Evolutionary conservation across 2,113 vertebrate genomes (phyloP).

Genomic region (Probosciger aterrimus): DNA sequence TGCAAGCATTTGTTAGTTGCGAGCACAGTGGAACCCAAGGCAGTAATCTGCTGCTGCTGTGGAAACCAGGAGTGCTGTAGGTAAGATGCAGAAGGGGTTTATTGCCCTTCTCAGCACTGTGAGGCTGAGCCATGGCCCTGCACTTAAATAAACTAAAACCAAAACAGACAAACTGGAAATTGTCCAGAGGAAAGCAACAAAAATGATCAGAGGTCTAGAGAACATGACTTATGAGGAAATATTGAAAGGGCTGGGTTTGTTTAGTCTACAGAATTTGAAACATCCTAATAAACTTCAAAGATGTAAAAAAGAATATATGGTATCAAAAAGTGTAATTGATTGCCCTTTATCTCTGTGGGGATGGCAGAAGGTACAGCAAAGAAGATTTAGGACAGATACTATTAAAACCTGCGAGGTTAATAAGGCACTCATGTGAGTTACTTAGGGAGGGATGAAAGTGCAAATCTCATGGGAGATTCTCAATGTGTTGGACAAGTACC

Average conservation of each 20-base stretch:
- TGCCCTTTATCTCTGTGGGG: neutral
- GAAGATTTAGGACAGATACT: neutral
- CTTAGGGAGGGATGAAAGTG: neutral
- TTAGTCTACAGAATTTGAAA: conserved; percentile 50
- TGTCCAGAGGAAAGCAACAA: conserved; percentile 2
- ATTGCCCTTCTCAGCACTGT: neutral
- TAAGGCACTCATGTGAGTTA: neutral
- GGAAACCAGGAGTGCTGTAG: neutral
- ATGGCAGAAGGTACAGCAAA: neutral
- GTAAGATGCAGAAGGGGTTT: neutral
- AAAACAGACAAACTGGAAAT: neutral
- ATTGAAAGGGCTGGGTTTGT: conserved; percentile 40
- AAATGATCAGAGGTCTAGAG: conserved; percentile 27
- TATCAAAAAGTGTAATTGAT: neutral
- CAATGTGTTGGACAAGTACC: neutral
- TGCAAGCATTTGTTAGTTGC: neutral
- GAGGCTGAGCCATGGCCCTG: neutral
- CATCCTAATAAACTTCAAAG: neutral
- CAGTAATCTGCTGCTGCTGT: neutral
- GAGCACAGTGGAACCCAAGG: neutral
- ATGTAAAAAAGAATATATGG: neutral
- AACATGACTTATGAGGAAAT: conserved; percentile 19
- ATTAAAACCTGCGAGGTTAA: neutral
- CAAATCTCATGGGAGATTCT: neutral
- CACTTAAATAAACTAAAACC: neutral